Evolutionary conservation across 2,888 invertebrate species (phyloP).

Genomic region (Epinotia ramella): DNA sequence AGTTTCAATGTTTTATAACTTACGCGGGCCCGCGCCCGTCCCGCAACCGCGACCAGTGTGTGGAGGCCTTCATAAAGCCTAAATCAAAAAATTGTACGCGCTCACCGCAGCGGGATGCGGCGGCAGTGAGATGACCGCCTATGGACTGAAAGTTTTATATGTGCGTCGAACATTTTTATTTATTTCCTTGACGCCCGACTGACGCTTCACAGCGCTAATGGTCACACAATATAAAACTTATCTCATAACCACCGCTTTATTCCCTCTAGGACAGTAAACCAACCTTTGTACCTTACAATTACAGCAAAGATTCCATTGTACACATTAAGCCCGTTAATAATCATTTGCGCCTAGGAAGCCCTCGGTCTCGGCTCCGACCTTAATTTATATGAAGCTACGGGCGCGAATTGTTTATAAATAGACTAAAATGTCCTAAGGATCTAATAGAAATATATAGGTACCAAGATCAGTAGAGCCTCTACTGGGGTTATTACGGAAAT

Average conservation of each 20-base stretch:
- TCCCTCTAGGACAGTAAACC: conserved; percentile 21
- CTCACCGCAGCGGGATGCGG: too few relatives aligned
- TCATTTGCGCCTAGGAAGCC: conserved; percentile 55
- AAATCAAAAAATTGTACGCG: too few relatives aligned
- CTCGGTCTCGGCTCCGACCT: conserved; percentile 39
- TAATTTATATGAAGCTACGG: conserved; percentile 41
- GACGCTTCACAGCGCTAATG: too few relatives aligned
- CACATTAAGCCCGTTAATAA: conserved; percentile 55
- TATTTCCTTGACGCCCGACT: too few relatives aligned
- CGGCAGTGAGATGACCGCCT: too few relatives aligned
- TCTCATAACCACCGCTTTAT: conserved; percentile 1
- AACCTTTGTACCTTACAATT: conserved; percentile 46
- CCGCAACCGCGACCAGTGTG: too few relatives aligned
- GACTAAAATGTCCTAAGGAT: not conserved
- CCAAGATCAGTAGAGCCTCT: not conserved
- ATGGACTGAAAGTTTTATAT: not conserved
- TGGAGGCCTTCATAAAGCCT: too few relatives aligned
- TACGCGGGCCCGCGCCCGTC: too few relatives aligned
- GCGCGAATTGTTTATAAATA: conserved; percentile 12
- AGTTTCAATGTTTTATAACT: too few relatives aligned
- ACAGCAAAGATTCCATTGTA: conserved; percentile 54
- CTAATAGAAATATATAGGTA: not conserved
- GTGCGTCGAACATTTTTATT: not conserved
- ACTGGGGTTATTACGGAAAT: not conserved
- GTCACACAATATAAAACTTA: not conserved